Percentiles rank a stretch among this genome's conserved stretches.
Evolutionary conservation across 2,888 invertebrate genomes (phyloP).

Genomic region (Carpatolechia fugitivella): DNA sequence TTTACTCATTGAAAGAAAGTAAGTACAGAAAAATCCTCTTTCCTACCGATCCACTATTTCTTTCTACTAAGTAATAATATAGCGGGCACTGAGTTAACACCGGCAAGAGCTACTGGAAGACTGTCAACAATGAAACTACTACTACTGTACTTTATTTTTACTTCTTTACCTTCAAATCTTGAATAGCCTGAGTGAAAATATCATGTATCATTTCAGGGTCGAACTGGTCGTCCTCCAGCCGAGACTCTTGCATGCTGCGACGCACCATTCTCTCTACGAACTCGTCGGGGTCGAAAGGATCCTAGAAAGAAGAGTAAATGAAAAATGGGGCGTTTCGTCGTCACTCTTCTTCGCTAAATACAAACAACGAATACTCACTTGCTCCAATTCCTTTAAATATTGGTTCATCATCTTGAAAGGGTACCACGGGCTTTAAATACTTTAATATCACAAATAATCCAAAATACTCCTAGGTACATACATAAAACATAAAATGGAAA

Average conservation of each 20-base stretch:
- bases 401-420: constrained; percentile 88
- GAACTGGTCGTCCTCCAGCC: constrained; percentile 82
- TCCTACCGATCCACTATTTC: no score
- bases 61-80: no score
- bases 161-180: constrained; percentile 79
- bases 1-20: no score
- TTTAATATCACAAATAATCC: not conserved
- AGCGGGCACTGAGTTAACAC: no score
- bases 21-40: not conserved
- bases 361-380: constrained; percentile 74
- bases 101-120: no score
- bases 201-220: constrained; percentile 93
- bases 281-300: constrained; percentile 97
- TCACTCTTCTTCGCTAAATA: not conserved
- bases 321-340: constrained; percentile 5
- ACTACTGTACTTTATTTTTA: no score
- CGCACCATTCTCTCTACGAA: constrained; percentile 98
- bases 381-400: constrained; percentile 92
- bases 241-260: constrained; percentile 90
- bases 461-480: no score
- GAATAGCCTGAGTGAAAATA: constrained; percentile 95
- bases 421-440: no score
- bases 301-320: constrained; percentile 76
- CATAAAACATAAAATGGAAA: not conserved
- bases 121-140: no score